Evolutionary conservation across 2,113 vertebrate species (phyloP).

Genomic region (Hippocampus zosterae): DNA sequence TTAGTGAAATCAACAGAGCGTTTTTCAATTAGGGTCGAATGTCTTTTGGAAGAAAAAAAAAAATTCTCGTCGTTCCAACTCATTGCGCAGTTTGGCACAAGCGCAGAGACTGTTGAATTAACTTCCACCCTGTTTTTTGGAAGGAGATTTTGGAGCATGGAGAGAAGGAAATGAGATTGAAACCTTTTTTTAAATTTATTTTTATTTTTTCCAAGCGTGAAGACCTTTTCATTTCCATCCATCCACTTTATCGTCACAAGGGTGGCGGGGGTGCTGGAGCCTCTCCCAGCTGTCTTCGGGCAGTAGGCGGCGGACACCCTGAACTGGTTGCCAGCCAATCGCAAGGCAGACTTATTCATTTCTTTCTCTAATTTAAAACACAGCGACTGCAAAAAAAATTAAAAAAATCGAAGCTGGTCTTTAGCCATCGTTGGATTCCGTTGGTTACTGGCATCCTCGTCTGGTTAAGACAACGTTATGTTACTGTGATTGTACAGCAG

Average conservation of each 20-base stretch:
- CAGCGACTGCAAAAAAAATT: background rate
- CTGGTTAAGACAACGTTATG: background rate
- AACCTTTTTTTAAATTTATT: constrained; percentile 17
- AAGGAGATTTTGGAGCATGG: constrained; percentile 13
- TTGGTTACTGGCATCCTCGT: constrained; percentile 14
- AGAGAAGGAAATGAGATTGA: constrained; percentile 34
- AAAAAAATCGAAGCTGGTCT: background rate
- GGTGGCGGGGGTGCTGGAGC: too few relatives aligned
- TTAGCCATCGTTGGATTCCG: background rate
- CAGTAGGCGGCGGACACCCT: too few relatives aligned
- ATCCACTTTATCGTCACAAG: too few relatives aligned
- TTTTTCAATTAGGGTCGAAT: constrained; percentile 4
- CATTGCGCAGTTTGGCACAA: constrained; percentile 31
- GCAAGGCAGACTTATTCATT: constrained; percentile 3
- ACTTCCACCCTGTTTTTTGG: constrained; percentile 15
- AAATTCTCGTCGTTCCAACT: background rate
- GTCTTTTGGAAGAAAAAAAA: background rate
- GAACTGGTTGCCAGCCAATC: too few relatives aligned
- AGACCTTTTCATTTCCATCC: constrained; percentile 3
- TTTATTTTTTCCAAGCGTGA: background rate
- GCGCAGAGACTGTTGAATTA: constrained; percentile 15
- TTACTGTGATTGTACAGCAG: background rate
- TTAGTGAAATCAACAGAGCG: constrained; percentile 23
- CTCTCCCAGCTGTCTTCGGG: too few relatives aligned
- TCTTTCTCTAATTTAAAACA: background rate